Base-by-base conservation (phyloP, 2,888 invertebrate species). In the Drosophila nr. fundita region DNA sequence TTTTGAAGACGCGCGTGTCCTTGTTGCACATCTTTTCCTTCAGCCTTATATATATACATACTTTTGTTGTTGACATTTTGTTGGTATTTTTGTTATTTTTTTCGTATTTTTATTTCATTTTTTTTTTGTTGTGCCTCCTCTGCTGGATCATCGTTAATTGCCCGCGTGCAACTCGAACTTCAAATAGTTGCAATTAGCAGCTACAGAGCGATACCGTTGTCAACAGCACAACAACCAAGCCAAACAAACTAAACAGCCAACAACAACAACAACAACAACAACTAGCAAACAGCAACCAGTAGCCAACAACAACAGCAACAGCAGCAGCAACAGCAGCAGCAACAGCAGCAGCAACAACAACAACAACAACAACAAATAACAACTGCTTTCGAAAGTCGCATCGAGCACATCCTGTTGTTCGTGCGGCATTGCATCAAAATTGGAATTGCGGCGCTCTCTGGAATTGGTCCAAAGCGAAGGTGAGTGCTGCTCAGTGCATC, bases 341-440 rank as follows among this genome's bases (percentile, higher is more conserved):
- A 68, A 10, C 69, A 69, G 7, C 69, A 75, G 11, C 61, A 54
- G 49, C 54, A 42, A 0, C 36, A 52, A 24, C 64, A 70, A 45
- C 53, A 45, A 52, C 64, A 59, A 52, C 74, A 76, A 55, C 68
- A 45, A 61, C 61, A 48, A 82, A 71, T 82, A 74, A 73, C 74
- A 78, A 81, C 75, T 81, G 79, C 81, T 80, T 82, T 86, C 79
- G 82, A 83, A 85, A 82, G 78, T 82, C 68, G 45, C 73, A 62
- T 57, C 59, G 38, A 67, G 36, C 82, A 83, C 87, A 85, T 85
- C 85, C 85, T 85, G 85, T 85, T 84, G 68, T 73, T 75, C 72
- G 72, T 75, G 79, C 68, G 65, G 80, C 80, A 82, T 82, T 80
- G 79, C 76, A 68, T 66, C 69, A 81, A 76, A 82, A 82, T 78